These are phyloP conservation scores for Nebria brevicollis DNA, from an alignment of 2,888 invertebrate species.

Conservation along the genomic window DNA sequence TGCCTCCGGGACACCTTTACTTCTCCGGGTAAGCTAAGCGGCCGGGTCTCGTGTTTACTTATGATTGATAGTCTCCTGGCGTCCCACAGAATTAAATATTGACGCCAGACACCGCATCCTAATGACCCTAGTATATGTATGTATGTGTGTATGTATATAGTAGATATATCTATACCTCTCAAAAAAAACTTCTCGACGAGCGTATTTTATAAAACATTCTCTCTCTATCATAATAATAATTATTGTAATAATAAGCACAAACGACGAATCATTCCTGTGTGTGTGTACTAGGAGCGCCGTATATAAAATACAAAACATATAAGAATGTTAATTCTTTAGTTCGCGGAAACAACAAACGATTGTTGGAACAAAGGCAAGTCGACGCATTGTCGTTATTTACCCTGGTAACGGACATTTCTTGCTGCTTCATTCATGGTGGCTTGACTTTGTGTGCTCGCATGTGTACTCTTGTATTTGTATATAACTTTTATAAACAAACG, in stretches of 20 bases:
- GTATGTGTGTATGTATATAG: conserved; percentile 2
- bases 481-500: not conserved
- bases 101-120: conserved; percentile 55
- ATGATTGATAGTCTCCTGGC: conserved; percentile 60
- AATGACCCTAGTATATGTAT: conserved; percentile 48
- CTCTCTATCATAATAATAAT: too few relatives aligned
- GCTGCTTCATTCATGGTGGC: not conserved
- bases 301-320: conserved; percentile 5
- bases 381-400: not conserved
- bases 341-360: not conserved
- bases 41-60: conserved; percentile 54
- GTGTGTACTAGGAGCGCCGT: not conserved
- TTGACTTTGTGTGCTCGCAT: not conserved
- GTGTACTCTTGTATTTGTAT: not conserved
- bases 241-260: too few relatives aligned
- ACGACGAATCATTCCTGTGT: too few relatives aligned
- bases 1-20: not conserved
- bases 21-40: not conserved
- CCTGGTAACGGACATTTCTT: not conserved
- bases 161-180: too few relatives aligned
- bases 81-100: conserved; percentile 56
- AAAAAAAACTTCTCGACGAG: too few relatives aligned
- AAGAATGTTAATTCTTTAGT: not conserved
- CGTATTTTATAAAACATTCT: too few relatives aligned
- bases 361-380: not conserved